phyloP scores from a whole-genome alignment of 1,140 invertebrate genomes.

The Acromyrmex echinatior region DNA sequence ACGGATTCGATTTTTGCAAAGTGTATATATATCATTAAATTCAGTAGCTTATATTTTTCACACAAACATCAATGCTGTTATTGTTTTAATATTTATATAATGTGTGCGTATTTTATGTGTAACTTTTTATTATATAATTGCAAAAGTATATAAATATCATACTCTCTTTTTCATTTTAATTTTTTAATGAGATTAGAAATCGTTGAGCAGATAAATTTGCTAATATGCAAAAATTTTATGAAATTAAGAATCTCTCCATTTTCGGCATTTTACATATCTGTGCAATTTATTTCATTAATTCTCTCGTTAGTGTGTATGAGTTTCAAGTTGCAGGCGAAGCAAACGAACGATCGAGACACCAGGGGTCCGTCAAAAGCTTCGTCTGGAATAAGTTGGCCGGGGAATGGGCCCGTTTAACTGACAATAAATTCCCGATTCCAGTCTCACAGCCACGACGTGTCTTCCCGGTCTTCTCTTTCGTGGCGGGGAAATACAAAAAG shows the following conservation, averaged over 20 bases:
- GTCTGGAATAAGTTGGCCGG: constrained; percentile 66
- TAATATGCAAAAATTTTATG: not conserved
- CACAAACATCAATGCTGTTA: no score
- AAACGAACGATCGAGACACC: constrained; percentile 54
- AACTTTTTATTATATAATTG: not conserved
- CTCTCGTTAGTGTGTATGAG: not conserved
- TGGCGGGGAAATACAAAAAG: constrained; percentile 78
- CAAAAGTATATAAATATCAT: not conserved
- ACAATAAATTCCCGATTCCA: constrained; percentile 80
- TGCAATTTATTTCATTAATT: constrained; percentile 56
- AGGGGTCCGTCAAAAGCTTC: constrained; percentile 65
- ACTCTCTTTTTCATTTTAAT: not conserved
- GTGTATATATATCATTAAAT: no score
- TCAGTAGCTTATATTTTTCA: no score
- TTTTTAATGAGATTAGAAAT: not conserved
- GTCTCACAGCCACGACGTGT: constrained; percentile 63
- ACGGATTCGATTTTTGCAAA: no score
- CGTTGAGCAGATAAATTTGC: constrained; percentile 15
- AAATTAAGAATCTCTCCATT: constrained; percentile 37
- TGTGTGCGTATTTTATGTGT: not conserved
- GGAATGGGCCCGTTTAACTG: constrained; percentile 74
- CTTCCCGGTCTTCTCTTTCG: constrained; percentile 60
- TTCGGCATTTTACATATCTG: not conserved
- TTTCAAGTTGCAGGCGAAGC: constrained; percentile 22
- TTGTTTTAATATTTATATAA: no score